Base-by-base conservation (phyloP, 2,797 vertebrate species). In the Mormyrops attenuatus region DNA sequence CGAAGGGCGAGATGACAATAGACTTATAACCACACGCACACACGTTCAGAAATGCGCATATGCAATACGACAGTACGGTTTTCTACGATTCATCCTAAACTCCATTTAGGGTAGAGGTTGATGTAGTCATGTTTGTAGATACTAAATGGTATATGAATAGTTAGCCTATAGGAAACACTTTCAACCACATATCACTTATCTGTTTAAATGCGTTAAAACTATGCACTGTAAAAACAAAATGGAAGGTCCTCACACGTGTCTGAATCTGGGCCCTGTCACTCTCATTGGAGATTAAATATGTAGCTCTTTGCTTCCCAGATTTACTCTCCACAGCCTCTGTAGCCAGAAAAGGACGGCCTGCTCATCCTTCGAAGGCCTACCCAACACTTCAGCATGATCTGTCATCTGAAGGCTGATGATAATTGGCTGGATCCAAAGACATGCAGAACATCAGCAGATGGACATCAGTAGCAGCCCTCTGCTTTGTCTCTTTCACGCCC, bases 391-490 rank as follows among this genome's bases (percentile, higher is more conserved):
- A 93, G 92, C 91, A 87, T 44, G 49, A 47, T 82, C 88, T 91
- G 91, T 91, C 49, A 92, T 92, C 91, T 92, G 90, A 93, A 57
- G 90, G 85, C 82, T 91, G 87, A 90, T 91, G 89, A 93, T 92
- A 92, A 92, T 92, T 94, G 91, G 87, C 86, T 89, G 91, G 91
- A 93, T 93, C 92, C 92, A 93, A 92, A 93, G 90, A 91, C 90
- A 90, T 90, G 89, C 88, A 88, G 89, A 89, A 6, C 20, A 89
- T 90, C 87, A 84, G 88, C 92, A 92, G 90, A 89, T 87, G 89
- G 91, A 91, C 91, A 90, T 94, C 92, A 93, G 90, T 92, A 85
- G 77, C 90, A 77, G 85, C 55, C 85, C 90, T 90, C 91, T 89
- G 89, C 91, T 88, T 73, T 90, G 88, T 90, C 90, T 89, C 91